These are phyloP conservation scores for Oreochromis tanganicae DNA, from an alignment of 2,113 vertebrate species.

Conservation along the genomic window DNA sequence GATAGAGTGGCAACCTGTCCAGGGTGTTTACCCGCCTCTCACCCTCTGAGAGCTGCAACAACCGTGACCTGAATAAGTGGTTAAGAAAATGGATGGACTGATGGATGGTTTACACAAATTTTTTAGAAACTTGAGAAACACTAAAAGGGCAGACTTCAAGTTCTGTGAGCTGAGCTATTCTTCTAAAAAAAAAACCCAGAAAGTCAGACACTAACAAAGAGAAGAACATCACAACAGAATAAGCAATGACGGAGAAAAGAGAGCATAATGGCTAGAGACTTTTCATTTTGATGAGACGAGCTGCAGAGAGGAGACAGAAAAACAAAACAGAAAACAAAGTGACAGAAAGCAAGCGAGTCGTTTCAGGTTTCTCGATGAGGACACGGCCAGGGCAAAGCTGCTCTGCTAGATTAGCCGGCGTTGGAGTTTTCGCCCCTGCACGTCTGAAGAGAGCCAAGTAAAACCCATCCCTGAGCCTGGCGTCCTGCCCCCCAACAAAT, in stretches of 20 bases:
- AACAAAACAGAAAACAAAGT: background rate
- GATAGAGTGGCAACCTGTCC: background rate
- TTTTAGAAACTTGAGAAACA: background rate
- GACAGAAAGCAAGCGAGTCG: background rate
- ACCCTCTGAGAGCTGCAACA: background rate
- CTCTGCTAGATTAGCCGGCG: background rate
- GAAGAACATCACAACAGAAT: background rate
- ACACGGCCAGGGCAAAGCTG: background rate
- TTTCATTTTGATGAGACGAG: background rate
- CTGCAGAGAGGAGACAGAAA: background rate
- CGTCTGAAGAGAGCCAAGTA: slow-evolving; percentile 7
- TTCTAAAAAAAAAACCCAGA: background rate
- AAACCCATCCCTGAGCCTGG: slow-evolving; percentile 21
- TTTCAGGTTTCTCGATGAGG: background rate
- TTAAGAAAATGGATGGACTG: background rate
- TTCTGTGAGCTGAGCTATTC: background rate
- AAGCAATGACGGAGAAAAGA: background rate
- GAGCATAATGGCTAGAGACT: background rate
- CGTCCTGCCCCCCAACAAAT: slow-evolving; percentile 20
- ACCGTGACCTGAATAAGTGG: background rate
- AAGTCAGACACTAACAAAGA: background rate
- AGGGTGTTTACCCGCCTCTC: background rate
- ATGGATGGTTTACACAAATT: background rate
- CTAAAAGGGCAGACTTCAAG: background rate
- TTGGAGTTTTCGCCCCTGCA: background rate